A percentile compares a stretch with the other conserved stretches of the same genome.
Conservation (phyloP, 2,797 vertebrate genomes). For the Enteromius argenteus region DNA sequence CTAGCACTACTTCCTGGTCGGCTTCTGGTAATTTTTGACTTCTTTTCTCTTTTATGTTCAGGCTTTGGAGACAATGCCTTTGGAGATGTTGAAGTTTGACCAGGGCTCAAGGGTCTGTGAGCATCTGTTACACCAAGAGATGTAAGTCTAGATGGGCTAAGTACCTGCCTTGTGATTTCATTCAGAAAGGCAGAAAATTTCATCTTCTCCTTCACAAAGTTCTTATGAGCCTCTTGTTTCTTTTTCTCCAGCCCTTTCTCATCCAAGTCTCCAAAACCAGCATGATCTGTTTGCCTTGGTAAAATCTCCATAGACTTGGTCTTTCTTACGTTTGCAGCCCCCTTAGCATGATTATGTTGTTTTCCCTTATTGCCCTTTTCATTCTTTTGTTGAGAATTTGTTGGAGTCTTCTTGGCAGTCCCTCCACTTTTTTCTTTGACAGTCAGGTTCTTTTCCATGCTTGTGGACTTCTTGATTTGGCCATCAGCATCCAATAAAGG, state of each 20-base stretch:
- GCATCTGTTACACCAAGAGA: slow-evolving; percentile 81
- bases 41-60: slow-evolving; percentile 60
- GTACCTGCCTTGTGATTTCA: slow-evolving; percentile 86
- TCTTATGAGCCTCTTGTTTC: slow-evolving; percentile 70
- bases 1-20: slow-evolving; percentile 62
- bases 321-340: slow-evolving; percentile 73
- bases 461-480: slow-evolving; percentile 53
- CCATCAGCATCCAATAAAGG: slow-evolving; percentile 67
- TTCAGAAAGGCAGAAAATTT: slow-evolving; percentile 86
- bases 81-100: slow-evolving; percentile 42
- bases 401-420: slow-evolving; percentile 48
- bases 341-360: slow-evolving; percentile 31
- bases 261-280: slow-evolving; percentile 60
- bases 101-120: slow-evolving; percentile 67
- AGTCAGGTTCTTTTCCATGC: slow-evolving; percentile 53
- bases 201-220: slow-evolving; percentile 79
- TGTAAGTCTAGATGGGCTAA: slow-evolving; percentile 83
- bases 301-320: slow-evolving; percentile 83
- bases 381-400: slow-evolving; percentile 44
- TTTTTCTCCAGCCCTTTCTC: slow-evolving; percentile 64
- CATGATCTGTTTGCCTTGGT: slow-evolving; percentile 57
- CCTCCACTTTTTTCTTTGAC: slow-evolving; percentile 53
- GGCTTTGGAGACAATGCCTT: slow-evolving; percentile 54
- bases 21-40: slow-evolving; percentile 55
- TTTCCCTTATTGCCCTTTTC: slow-evolving; percentile 63